A percentile compares a stretch with the other conserved stretches of the same genome.
Conservation (phyloP, 1,140 invertebrate species). For the Leguminivora glycinivorella region DNA sequence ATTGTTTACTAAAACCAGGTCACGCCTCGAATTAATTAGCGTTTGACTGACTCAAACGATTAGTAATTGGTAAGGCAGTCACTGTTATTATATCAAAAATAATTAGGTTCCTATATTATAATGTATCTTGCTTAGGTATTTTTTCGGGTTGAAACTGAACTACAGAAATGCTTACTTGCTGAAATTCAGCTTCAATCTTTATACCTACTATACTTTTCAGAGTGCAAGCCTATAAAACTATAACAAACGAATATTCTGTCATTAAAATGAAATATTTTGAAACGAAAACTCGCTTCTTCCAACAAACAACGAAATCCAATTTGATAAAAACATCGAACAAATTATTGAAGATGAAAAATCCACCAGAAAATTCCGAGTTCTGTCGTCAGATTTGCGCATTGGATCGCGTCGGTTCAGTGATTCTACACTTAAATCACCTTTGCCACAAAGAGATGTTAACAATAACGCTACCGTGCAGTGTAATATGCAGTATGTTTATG, state of each 20-base stretch:
- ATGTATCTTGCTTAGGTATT: no score
- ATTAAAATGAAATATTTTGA: not conserved
- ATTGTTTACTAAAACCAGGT: no score
- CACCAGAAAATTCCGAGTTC: conserved; percentile 44
- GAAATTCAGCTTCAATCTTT: no score
- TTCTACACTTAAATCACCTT: conserved; percentile 52
- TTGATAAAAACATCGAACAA: not conserved
- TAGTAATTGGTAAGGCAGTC: no score
- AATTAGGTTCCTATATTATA: no score
- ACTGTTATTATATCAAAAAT: no score
- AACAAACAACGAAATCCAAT: not conserved
- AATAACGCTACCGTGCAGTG: conserved; percentile 9
- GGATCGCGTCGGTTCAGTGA: conserved; percentile 51
- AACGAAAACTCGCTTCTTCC: not conserved
- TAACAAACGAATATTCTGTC: not conserved
- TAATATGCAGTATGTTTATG: conserved; percentile 5
- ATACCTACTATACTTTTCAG: not conserved
- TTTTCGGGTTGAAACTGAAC: no score
- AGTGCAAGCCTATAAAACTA: not conserved
- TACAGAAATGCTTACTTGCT: no score
- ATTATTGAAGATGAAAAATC: conserved; percentile 34
- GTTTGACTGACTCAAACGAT: no score
- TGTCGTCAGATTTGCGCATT: conserved; percentile 68
- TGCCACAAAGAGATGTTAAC: conserved; percentile 32
- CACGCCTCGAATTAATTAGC: no score